Evolutionary conservation across 2,888 invertebrate genomes (phyloP), one percentile per base, ranked within the genome.

Genomic region (Hemicrepidius hirtus): DNA sequence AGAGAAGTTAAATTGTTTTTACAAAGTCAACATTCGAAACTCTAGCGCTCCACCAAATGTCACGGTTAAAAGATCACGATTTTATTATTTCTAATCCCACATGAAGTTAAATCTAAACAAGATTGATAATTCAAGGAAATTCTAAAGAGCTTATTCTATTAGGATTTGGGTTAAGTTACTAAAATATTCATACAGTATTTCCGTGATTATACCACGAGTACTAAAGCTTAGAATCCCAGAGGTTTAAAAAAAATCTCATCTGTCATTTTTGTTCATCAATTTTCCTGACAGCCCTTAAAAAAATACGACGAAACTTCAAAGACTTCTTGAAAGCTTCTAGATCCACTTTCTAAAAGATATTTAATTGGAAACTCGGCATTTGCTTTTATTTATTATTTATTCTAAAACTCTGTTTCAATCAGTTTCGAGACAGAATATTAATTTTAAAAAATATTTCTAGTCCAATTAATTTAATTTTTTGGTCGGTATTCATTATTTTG

Each of bases 231-330:
- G 5, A 53, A 53, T 53, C 53, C 53, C 32, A 3, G 12, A 21
- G 28, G 53, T n/a, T 28, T 53, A 53, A 10, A 21, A 10, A 21
- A 53, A 13, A 24, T 28, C n/a, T 13, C 24, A 28, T 53, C 53
- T 53, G 53, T 53, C 53, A 53, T 53, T 28, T 53, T 53, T 12
- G 53, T 9, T 32, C 53, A 28, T 53, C 53, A 53, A 53, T 53
- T 28, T 53, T 28, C 28, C n/a, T 53, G 53, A 53, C 53, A 53
- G 13, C 20, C 46, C 16, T 10, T 18, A 53, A 53, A 28, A 18
- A 53, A 50, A 53, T 28, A 28, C 5, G 24, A 4, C 13, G 12
- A 10, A 44, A 53, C 53, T 53, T 49, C 28, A 53, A 53, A 53
- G 53, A n/a, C 53, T 12, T 13, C 28, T 24, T 53, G 10, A 24